Conservation (phyloP, 1,140 invertebrate species). For the Leptinotarsa defecta region DNA sequence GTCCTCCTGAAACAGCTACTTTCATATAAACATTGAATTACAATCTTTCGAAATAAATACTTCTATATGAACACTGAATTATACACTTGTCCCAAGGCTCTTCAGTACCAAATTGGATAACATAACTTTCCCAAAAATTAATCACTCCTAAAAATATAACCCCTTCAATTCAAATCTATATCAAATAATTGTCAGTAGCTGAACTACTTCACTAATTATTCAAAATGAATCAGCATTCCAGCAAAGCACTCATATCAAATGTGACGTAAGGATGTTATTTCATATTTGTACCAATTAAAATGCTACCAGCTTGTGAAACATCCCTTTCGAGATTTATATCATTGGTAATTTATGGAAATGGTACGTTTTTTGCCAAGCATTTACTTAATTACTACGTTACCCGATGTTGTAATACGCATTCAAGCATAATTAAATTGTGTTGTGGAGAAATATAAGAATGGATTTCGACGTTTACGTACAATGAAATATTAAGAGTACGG, state of each 20-base stretch:
- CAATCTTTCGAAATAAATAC: too few species aligned
- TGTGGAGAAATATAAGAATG: not conserved
- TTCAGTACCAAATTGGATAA: too few species aligned
- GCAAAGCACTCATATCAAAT: not conserved
- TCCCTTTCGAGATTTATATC: constrained; percentile 1
- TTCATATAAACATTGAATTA: too few species aligned
- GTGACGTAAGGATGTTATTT: not conserved
- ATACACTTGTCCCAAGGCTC: too few species aligned
- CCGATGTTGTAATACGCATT: not conserved
- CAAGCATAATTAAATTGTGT: not conserved
- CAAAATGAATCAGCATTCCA: not conserved
- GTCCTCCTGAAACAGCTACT: too few species aligned
- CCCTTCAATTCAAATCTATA: too few species aligned
- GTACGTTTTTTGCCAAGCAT: not conserved
- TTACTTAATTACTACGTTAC: not conserved
- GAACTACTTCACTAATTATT: not conserved
- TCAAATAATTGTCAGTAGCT: too few species aligned
- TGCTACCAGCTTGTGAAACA: not conserved
- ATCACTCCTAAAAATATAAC: too few species aligned
- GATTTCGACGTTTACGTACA: too few species aligned
- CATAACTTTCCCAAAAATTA: too few species aligned
- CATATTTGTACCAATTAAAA: constrained; percentile 4
- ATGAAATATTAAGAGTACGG: too few species aligned
- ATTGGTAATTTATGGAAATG: not conserved
- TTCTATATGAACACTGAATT: too few species aligned